A percentile compares a stretch with the other conserved stretches of the same genome.
Evolutionary conservation across 2,888 invertebrate species (phyloP).

Genomic region (Galerucella calmariensis): DNA sequence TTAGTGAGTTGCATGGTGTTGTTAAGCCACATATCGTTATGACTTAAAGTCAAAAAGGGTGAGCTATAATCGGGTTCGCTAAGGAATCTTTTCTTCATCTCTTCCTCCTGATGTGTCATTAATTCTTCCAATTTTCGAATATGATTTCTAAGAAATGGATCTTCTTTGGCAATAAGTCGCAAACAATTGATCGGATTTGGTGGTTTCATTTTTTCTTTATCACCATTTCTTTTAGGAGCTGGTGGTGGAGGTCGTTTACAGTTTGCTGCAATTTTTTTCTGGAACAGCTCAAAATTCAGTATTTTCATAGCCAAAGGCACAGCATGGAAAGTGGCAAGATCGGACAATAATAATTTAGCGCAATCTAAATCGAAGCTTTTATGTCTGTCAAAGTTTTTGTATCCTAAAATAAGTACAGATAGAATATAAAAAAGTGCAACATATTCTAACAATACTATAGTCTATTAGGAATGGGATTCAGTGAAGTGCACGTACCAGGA

Average conservation of each 20-base stretch:
- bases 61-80: not conserved
- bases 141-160: conserved; percentile 9
- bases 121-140: conserved; percentile 15
- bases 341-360: conserved; percentile 63
- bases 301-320: conserved; percentile 68
- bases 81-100: not conserved
- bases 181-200: not conserved
- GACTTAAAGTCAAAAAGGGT: conserved; percentile 12
- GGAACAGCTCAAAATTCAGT: conserved; percentile 62
- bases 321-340: conserved; percentile 69
- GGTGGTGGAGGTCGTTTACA: not conserved
- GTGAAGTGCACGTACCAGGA: too few relatives aligned
- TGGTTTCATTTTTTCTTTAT: not conserved
- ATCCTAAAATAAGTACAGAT: conserved; percentile 57
- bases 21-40: conserved; percentile 36
- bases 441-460: too few relatives aligned
- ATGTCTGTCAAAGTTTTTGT: conserved; percentile 65
- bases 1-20: conserved; percentile 29
- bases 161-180: conserved; percentile 3
- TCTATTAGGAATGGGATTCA: too few relatives aligned
- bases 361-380: conserved; percentile 67
- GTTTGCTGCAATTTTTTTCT: conserved; percentile 54
- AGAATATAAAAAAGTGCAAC: not conserved
- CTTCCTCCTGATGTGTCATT: not conserved
- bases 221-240: not conserved